Conservation (phyloP, 1,140 invertebrate genomes). For the Ptiloglossa arizonensis region DNA sequence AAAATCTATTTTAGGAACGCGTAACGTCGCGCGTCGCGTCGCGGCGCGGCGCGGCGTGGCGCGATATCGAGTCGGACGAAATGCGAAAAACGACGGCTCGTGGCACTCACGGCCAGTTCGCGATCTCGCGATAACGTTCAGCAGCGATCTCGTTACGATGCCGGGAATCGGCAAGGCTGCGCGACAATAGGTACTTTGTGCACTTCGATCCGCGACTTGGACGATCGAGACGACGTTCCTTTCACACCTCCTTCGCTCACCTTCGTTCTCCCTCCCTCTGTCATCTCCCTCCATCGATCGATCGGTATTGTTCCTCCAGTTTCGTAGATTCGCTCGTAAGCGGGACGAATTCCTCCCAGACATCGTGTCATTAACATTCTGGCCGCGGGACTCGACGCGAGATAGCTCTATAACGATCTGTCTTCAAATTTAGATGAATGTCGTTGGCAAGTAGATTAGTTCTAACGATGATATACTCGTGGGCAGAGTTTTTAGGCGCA, state of each 20-base stretch:
- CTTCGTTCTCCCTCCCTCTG: not conserved
- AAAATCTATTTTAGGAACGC: not conserved
- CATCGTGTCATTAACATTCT: slow-evolving; percentile 1
- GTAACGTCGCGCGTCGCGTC: not conserved
- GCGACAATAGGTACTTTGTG: not conserved
- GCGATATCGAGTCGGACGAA: not conserved
- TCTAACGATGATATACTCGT: slow-evolving; percentile 42
- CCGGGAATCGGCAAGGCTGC: too few species aligned
- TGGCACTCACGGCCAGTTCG: too few species aligned
- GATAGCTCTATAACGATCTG: slow-evolving; percentile 40
- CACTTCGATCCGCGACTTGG: not conserved
- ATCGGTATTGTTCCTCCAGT: slow-evolving; percentile 40
- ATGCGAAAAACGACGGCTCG: too few species aligned
- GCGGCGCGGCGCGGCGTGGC: too few species aligned
- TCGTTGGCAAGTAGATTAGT: slow-evolving; percentile 44
- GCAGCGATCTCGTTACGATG: too few species aligned
- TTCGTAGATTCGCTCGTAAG: slow-evolving; percentile 16
- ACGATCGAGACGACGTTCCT: slow-evolving; percentile 2
- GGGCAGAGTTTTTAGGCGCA: slow-evolving; percentile 44
- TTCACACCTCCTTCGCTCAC: not conserved
- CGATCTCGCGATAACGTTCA: too few species aligned
- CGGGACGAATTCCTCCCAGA: not conserved
- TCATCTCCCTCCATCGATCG: slow-evolving; percentile 5
- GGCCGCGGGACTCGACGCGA: slow-evolving; percentile 33
- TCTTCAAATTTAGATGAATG: slow-evolving; percentile 47